Conservation (phyloP, 1,140 invertebrate genomes). For the Ectropis grisescens region DNA sequence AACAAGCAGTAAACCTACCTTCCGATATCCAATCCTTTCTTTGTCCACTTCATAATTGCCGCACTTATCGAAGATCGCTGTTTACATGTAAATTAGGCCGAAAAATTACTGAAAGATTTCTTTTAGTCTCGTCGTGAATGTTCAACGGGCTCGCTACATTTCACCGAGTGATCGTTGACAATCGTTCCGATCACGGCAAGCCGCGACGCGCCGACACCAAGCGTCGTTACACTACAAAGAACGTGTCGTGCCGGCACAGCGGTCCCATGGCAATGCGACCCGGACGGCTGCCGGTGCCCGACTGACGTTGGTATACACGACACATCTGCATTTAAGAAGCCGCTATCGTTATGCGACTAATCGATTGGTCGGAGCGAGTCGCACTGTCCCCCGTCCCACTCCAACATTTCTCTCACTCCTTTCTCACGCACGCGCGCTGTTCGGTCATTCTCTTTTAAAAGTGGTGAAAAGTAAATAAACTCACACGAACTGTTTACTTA, state of each 20-base stretch:
- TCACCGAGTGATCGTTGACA: too few relatives aligned
- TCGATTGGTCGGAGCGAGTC: slow-evolving; percentile 65
- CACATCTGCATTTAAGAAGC: slow-evolving; percentile 69
- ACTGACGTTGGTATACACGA: slow-evolving; percentile 62
- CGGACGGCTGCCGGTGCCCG: slow-evolving; percentile 41
- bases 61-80: too few relatives aligned
- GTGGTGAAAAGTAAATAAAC: slow-evolving; percentile 63
- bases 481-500: slow-evolving; percentile 44
- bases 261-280: slow-evolving; percentile 35
- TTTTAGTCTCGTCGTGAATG: too few relatives aligned
- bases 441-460: slow-evolving; percentile 44
- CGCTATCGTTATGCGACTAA: slow-evolving; percentile 69
- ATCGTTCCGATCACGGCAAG: slow-evolving; percentile 16
- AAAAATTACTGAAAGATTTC: too few relatives aligned
- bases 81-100: too few relatives aligned
- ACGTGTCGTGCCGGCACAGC: slow-evolving; percentile 15
- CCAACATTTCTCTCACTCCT: slow-evolving; percentile 33
- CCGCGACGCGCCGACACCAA: slow-evolving; percentile 22
- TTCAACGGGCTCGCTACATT: too few relatives aligned
- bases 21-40: slow-evolving; percentile 42
- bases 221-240: slow-evolving; percentile 36
- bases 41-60: slow-evolving; percentile 55
- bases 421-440: slow-evolving; percentile 41
- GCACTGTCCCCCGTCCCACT: slow-evolving; percentile 47
- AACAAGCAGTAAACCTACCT: slow-evolving; percentile 41